A percentile compares a stretch with the other conserved stretches of the same genome.
These are phyloP conservation scores for Hydrophis major DNA, from an alignment of 2,797 vertebrate genomes.

Conservation along the genomic window DNA sequence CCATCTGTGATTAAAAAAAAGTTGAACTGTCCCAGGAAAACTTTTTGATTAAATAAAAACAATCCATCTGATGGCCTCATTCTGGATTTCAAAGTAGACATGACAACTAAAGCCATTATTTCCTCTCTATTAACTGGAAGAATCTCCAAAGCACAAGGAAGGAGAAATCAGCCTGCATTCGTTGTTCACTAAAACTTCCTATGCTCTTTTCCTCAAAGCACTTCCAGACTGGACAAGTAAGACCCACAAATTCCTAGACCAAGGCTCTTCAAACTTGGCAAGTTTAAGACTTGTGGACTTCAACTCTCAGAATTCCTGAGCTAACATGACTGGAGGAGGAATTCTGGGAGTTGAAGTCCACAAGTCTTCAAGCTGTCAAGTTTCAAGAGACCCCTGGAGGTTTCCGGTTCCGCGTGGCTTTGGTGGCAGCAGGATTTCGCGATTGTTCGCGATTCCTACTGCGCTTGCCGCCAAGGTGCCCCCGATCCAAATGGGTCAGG, in stretches of 20 bases:
- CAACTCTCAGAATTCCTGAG: no score
- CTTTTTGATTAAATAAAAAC: not conserved
- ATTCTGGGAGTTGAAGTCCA: no score
- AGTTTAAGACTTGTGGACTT: no score
- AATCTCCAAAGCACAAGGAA: not conserved
- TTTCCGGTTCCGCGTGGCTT: no score
- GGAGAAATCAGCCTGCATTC: not conserved
- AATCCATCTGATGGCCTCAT: not conserved
- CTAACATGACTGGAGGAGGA: no score
- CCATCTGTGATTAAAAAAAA: not conserved
- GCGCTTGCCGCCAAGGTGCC: no score
- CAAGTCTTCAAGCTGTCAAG: no score
- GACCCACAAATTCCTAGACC: not conserved
- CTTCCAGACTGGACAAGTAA: not conserved
- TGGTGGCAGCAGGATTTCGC: no score
- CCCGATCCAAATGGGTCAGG: no score
- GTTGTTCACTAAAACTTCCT: not conserved
- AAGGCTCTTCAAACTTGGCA: no score
- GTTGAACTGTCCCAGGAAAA: not conserved
- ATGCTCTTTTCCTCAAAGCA: not conserved
- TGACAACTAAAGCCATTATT: not conserved
- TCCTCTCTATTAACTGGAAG: not conserved
- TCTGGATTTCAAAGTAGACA: not conserved
- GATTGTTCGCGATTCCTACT: no score
- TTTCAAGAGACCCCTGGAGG: no score